phyloP scores from a whole-genome alignment of 2,888 invertebrate genomes.

The Chouioia cunea region DNA sequence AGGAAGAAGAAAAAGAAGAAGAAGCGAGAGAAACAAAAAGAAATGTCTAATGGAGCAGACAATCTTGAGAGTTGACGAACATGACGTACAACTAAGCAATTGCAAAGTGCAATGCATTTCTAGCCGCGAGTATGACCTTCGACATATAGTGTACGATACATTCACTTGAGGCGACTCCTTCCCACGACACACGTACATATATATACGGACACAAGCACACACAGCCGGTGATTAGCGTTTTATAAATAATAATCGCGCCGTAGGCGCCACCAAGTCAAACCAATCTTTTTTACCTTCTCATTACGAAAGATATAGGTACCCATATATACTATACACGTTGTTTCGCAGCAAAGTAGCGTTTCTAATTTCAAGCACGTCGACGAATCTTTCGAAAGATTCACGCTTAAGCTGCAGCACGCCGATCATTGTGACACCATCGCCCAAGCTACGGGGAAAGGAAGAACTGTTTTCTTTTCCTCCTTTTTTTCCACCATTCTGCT shows the following conservation, averaged over 20 bases:
- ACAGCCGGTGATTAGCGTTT: slow-evolving; percentile 20
- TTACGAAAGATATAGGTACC: neutral
- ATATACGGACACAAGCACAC: too few relatives aligned
- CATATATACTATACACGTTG: neutral
- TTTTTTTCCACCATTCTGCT: too few relatives aligned
- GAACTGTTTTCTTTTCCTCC: too few relatives aligned
- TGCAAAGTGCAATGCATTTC: too few relatives aligned
- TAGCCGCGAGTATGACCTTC: slow-evolving; percentile 11
- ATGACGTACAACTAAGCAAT: too few relatives aligned
- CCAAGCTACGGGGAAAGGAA: neutral
- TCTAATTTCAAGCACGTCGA: slow-evolving; percentile 37
- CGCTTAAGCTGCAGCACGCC: neutral
- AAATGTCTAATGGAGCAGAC: too few relatives aligned
- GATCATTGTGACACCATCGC: slow-evolving; percentile 17
- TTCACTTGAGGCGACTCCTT: neutral
- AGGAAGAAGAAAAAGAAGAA: too few relatives aligned
- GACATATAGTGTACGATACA: slow-evolving; percentile 4
- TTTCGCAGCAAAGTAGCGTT: neutral
- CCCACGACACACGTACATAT: slow-evolving; percentile 12
- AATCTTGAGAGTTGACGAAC: too few relatives aligned
- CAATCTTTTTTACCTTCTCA: slow-evolving; percentile 32
- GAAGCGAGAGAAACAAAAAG: too few relatives aligned
- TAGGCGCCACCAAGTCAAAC: slow-evolving; percentile 1
- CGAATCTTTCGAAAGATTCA: slow-evolving; percentile 26
- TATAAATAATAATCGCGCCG: slow-evolving; percentile 32